These are phyloP conservation scores for Atherinosoma microstoma DNA, from an alignment of 2,797 vertebrate species.

Conservation along the genomic window DNA sequence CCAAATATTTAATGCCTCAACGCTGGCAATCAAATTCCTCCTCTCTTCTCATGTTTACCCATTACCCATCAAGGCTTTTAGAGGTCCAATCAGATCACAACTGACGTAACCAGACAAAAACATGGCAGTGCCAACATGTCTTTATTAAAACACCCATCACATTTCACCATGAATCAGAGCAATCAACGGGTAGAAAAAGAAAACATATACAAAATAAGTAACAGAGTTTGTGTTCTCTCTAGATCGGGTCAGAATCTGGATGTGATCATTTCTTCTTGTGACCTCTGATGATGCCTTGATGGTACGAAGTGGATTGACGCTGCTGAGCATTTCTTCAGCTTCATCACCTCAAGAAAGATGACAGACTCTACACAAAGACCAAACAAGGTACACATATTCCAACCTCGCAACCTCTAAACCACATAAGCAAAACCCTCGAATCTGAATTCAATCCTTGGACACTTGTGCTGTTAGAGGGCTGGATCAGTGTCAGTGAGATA, in stretches of 20 bases:
- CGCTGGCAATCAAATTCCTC: conserved; percentile 52
- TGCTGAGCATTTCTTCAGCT: conserved; percentile 46
- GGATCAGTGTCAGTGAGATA: conserved; percentile 59
- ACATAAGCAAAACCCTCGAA: conserved; percentile 57
- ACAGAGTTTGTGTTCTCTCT: conserved; percentile 35
- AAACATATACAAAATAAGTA: conserved; percentile 39
- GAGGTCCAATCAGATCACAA: conserved; percentile 63
- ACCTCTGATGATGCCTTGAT: conserved; percentile 17
- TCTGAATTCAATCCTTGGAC: conserved; percentile 63
- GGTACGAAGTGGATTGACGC: conserved; percentile 35
- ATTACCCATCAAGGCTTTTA: conserved; percentile 53
- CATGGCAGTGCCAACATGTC: conserved; percentile 48
- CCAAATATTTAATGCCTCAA: conserved; percentile 61
- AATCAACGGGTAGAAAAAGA: conserved; percentile 41
- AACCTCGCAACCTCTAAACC: conserved; percentile 32
- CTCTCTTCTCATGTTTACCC: conserved; percentile 73
- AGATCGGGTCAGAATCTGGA: conserved; percentile 51
- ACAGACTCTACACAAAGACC: conserved; percentile 24
- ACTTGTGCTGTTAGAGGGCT: conserved; percentile 46
- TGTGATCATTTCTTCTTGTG: conserved; percentile 58
- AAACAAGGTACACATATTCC: conserved; percentile 54
- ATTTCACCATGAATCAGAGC: conserved; percentile 61
- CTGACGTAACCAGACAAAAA: conserved; percentile 67
- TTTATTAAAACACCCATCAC: conserved; percentile 75
- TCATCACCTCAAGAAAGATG: conserved; percentile 33